Percentiles rank a stretch among this genome's conserved stretches.
phyloP scores from a whole-genome alignment of 2,113 vertebrate genomes.

The Genyomyrus donnyi region DNA sequence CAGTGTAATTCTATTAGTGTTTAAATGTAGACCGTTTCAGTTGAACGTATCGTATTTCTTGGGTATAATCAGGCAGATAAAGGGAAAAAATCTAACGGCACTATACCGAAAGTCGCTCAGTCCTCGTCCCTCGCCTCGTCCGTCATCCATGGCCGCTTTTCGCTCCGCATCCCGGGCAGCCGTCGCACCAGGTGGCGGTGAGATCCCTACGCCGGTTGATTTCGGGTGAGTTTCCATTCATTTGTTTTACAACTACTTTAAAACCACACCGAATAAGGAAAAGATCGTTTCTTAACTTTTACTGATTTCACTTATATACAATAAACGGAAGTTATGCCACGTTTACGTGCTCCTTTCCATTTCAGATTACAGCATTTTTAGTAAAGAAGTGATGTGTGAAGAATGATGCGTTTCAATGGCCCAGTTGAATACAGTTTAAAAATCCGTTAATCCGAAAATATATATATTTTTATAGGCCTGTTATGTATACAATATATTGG shows the following conservation, averaged over 20 bases:
- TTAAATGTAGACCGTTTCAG: neutral
- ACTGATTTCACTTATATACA: neutral
- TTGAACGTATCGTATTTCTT: neutral
- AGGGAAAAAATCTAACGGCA: neutral
- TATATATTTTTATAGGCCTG: neutral
- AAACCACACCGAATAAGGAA: neutral
- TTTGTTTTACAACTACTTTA: neutral
- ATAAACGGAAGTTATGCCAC: neutral
- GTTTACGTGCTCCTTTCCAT: neutral
- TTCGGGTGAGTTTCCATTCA: conserved; percentile 18
- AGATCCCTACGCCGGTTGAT: neutral
- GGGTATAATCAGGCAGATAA: neutral
- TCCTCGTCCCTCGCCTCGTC: neutral
- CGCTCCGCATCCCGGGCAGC: conserved; percentile 7
- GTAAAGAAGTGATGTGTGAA: neutral
- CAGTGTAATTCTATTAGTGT: neutral
- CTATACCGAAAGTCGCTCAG: neutral
- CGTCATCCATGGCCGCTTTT: neutral
- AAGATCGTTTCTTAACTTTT: neutral
- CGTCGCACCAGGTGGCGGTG: neutral
- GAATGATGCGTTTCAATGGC: neutral
- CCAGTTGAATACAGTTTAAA: neutral
- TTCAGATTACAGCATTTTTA: neutral
- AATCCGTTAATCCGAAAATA: neutral
- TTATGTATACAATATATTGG: neutral